Percentiles rank a stretch among this genome's conserved stretches.
These are phyloP conservation scores for Siderastrea radians DNA, from an alignment of 92 coral and sea anemone species.

Conservation along the genomic window DNA sequence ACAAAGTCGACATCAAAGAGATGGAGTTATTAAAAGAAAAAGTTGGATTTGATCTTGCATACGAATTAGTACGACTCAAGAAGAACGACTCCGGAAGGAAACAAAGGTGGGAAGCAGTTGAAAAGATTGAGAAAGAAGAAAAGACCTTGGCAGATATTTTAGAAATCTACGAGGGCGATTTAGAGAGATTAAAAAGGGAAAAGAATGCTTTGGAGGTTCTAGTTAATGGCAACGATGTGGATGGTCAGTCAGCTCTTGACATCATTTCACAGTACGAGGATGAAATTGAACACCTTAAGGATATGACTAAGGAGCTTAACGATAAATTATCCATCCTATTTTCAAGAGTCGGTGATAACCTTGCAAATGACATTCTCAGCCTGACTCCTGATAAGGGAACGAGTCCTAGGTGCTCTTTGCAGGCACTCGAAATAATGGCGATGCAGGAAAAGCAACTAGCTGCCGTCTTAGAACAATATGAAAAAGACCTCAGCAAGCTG, in stretches of 20 bases:
- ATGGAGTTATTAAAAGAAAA: conserved; percentile 6
- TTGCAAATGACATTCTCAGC: conserved; percentile 12
- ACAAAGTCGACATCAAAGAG: background rate
- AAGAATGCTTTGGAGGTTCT: conserved; percentile 54
- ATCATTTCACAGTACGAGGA: conserved; percentile 70
- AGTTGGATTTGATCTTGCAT: conserved; percentile 45
- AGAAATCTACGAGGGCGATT: conserved; percentile 34
- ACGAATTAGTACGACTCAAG: conserved; percentile 47
- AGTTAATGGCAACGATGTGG: conserved; percentile 19
- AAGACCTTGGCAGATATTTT: conserved; percentile 55
- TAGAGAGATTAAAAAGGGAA: conserved; percentile 53
- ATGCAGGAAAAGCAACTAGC: conserved; percentile 21
- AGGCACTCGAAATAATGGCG: conserved; percentile 47
- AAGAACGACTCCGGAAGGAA: background rate
- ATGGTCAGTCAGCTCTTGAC: conserved; percentile 52
- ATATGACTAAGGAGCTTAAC: conserved; percentile 2
- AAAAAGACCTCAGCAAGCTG: conserved; percentile 52
- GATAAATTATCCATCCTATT: conserved; percentile 1
- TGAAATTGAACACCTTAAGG: conserved; percentile 42
- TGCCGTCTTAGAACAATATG: conserved; percentile 54
- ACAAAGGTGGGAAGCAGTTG: conserved; percentile 50
- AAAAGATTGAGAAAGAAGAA: conserved; percentile 57
- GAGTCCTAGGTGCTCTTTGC: background rate
- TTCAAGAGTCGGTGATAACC: conserved; percentile 29
- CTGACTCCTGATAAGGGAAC: background rate